Evolutionary conservation across 2,113 vertebrate species (phyloP).

Genomic region (Myrmecophaga tridactyla): DNA sequence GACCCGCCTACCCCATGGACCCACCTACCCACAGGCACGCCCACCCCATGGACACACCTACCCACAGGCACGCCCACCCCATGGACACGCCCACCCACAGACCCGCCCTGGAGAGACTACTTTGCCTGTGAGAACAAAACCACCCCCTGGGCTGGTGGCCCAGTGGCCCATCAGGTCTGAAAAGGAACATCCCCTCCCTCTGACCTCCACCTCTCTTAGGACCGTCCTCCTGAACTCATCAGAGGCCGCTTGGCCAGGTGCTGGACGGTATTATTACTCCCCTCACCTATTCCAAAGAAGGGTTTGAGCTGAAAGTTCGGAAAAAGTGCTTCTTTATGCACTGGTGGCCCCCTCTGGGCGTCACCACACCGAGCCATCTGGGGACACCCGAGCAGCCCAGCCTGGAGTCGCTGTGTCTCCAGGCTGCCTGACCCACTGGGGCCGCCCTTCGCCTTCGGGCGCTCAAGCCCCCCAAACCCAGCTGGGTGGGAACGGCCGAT

Average conservation of each 20-base stretch:
- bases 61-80: no score
- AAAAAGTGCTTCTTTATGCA: not conserved
- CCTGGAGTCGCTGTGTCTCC: no score
- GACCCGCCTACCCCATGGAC: no score
- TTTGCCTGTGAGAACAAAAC: no score
- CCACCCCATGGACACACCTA: no score
- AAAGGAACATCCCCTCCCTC: not conserved
- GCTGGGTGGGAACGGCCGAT: fast-evolving
- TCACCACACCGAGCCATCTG: no score
- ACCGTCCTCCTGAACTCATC: fast-evolving
- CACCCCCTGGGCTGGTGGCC: no score
- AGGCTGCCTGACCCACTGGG: fast-evolving
- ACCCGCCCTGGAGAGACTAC: no score
- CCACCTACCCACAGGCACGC: no score
- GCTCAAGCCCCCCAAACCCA: not conserved
- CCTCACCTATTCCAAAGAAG: not conserved
- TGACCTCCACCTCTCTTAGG: fast-evolving
- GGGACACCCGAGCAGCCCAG: no score
- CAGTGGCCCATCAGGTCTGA: not conserved
- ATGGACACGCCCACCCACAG: no score
- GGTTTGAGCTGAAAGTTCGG: not conserved
- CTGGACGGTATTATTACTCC: not conserved
- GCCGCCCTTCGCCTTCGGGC: not conserved
- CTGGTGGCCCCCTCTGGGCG: no score
- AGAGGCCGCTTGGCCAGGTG: fast-evolving